A percentile compares a stretch with the other conserved stretches of the same genome.
These are phyloP conservation scores for Brachypterus glaber DNA, from an alignment of 2,888 invertebrate species.

Conservation along the genomic window DNA sequence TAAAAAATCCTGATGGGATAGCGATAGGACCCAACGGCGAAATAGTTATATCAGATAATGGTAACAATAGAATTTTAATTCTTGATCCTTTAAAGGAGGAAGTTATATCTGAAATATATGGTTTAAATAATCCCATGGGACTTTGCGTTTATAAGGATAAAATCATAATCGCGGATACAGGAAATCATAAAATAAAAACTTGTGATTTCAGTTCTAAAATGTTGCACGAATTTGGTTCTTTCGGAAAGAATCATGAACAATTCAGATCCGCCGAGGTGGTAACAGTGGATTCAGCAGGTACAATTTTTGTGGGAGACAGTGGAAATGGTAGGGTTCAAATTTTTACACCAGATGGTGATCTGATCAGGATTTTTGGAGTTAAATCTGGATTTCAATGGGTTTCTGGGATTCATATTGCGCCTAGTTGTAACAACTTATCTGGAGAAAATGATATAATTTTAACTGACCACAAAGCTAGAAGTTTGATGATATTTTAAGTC, in stretches of 20 bases:
- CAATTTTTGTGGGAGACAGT: conserved; percentile 68
- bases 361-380: conserved; percentile 56
- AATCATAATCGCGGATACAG: conserved; percentile 56
- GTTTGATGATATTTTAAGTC: conserved; percentile 39
- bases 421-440: too few relatives aligned
- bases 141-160: conserved; percentile 51
- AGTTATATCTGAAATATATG: conserved; percentile 40
- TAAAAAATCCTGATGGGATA: conserved; percentile 67
- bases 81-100: conserved; percentile 49
- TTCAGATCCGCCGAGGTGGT: conserved; percentile 66
- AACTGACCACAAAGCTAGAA: conserved; percentile 51
- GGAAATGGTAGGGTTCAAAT: conserved; percentile 69
- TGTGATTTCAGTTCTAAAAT: conserved; percentile 48
- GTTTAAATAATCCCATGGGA: conserved; percentile 61
- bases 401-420: conserved; percentile 54
- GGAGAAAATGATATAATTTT: conserved; percentile 52
- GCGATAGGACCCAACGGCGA: conserved; percentile 47
- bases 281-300: conserved; percentile 60
- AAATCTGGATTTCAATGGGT: conserved; percentile 55
- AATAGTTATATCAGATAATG: conserved; percentile 68
- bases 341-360: conserved; percentile 59
- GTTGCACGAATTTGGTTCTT: conserved; percentile 54
- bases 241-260: conserved; percentile 58
- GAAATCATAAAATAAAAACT: conserved; percentile 55
- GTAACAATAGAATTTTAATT: conserved; percentile 60